Base-by-base conservation (phyloP, 1,140 invertebrate genomes). In the Pseudomyrmex gracilis region DNA sequence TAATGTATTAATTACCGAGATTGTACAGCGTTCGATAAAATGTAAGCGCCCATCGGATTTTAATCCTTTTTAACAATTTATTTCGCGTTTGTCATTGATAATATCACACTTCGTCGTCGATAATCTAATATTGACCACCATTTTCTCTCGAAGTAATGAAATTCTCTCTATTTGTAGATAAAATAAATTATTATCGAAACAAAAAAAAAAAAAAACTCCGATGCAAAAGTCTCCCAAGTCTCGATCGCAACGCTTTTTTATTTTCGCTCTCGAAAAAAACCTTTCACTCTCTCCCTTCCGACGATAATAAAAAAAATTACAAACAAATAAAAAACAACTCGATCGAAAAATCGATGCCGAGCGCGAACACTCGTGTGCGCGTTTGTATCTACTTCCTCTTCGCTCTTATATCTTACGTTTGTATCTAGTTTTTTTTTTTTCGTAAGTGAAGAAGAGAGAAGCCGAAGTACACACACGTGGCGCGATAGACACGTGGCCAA, bases 151-250 rank as follows among this genome's bases (percentile, higher is more conserved):
- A 51, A 51, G 13, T 34, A 64, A 51, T 53, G 55, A 24, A 63
- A 43, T 85, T 34, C 34, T 34, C 34, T 34, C 34, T 85, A 87
- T 83, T 83, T 88, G 86, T 89, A 89, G 87, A 89, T 88, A 88
- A 88, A 88, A 89, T 89, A 89, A 88, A 89, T 89, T 85, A 88
- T 78, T 83, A 88, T 83, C 73, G 55, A 85, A 43, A 77, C 3
- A 1, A 34, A 47, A 22, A 20, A n/a, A n/a, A n/a, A n/a, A n/a
- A n/a, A n/a, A n/a, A n/a, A 5, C 34, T 34, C 34, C 34, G 34
- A 34, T 7, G 5, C 34, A 34, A 34, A 34, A 34, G 34, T 34
- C 34, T 34, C n/a, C n/a, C 53, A 24, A 49, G 10, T 4, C 20
- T 4, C 20, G 8, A 53, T 43, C n/a, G 3, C 55, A 53, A 43